phyloP scores from a whole-genome alignment of 2,797 vertebrate species.

The Sebastes umbrosus region DNA sequence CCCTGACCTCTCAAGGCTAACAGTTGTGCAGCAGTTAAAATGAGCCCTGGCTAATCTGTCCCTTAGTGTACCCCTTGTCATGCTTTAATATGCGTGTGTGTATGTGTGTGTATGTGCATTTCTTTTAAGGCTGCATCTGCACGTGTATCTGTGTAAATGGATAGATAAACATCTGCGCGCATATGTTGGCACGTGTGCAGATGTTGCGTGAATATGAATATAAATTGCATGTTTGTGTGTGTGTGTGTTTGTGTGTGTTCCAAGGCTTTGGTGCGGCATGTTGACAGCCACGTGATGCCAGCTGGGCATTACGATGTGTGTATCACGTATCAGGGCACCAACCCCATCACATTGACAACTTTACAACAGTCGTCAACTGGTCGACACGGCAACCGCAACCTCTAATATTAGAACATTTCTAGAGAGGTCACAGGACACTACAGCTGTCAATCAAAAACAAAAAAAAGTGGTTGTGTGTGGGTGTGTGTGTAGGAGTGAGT shows the following conservation, averaged over 20 bases:
- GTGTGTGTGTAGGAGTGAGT: neutral
- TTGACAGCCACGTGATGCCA: slow-evolving; percentile 59
- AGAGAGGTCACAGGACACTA: slow-evolving; percentile 42
- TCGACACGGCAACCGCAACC: slow-evolving; percentile 25
- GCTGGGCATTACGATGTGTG: slow-evolving; percentile 38
- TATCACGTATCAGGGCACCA: slow-evolving; percentile 54
- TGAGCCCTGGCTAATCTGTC: slow-evolving; percentile 27
- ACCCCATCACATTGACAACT: slow-evolving; percentile 61
- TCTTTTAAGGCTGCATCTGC: neutral
- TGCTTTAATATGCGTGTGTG: neutral
- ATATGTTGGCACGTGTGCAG: neutral
- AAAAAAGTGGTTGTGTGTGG: neutral
- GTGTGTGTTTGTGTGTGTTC: slow-evolving; percentile 15
- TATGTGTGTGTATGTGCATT: neutral
- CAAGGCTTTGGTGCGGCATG: slow-evolving; percentile 38
- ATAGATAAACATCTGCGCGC: neutral
- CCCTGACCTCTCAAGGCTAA: slow-evolving; percentile 48
- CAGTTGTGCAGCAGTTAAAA: slow-evolving; percentile 36
- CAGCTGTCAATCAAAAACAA: slow-evolving; percentile 52
- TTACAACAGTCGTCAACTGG: slow-evolving; percentile 60
- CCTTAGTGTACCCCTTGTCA: neutral
- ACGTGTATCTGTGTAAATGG: neutral
- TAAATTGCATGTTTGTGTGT: neutral
- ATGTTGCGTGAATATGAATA: neutral
- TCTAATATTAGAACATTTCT: slow-evolving; percentile 69